These are phyloP conservation scores for Trididemnum nubilum DNA, from an alignment of 23 tunicate genomes.

Conservation along the genomic window DNA sequence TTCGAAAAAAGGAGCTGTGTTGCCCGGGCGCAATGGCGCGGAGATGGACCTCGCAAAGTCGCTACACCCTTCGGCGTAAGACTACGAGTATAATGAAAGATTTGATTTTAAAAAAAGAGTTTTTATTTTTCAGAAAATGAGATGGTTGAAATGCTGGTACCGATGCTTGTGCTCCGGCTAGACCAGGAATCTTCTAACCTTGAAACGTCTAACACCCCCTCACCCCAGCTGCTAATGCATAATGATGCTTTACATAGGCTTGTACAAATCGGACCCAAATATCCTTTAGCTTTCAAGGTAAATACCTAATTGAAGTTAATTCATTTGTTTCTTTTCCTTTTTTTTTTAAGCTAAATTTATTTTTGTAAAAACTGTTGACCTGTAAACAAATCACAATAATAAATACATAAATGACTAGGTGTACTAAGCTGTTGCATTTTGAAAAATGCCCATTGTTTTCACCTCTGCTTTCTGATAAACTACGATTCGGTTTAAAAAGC, in stretches of 20 bases:
- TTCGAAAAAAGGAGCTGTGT: too few species aligned
- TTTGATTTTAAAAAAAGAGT: too few species aligned
- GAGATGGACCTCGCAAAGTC: too few species aligned
- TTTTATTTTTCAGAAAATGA: conserved; percentile 59
- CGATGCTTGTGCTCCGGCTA: conserved; percentile 45
- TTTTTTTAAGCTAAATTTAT: background rate
- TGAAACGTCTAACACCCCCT: background rate
- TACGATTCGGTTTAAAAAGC: too few species aligned
- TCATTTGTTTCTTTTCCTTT: background rate
- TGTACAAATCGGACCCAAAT: conserved; percentile 53
- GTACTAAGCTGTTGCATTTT: too few species aligned
- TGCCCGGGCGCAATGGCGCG: too few species aligned
- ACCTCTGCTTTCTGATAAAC: too few species aligned
- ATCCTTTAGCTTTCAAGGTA: conserved; percentile 58
- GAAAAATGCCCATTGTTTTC: too few species aligned
- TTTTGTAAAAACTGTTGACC: background rate
- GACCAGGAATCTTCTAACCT: background rate
- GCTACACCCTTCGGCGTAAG: too few species aligned
- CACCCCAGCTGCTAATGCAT: conserved; percentile 37
- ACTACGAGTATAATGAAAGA: too few species aligned
- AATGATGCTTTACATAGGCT: conserved; percentile 71
- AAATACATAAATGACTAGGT: too few species aligned
- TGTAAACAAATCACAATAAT: too few species aligned
- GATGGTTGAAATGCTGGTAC: conserved; percentile 57
- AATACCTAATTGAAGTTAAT: background rate